Conservation (phyloP, 2,113 vertebrate genomes). For the Gracilinanus agilis region DNA sequence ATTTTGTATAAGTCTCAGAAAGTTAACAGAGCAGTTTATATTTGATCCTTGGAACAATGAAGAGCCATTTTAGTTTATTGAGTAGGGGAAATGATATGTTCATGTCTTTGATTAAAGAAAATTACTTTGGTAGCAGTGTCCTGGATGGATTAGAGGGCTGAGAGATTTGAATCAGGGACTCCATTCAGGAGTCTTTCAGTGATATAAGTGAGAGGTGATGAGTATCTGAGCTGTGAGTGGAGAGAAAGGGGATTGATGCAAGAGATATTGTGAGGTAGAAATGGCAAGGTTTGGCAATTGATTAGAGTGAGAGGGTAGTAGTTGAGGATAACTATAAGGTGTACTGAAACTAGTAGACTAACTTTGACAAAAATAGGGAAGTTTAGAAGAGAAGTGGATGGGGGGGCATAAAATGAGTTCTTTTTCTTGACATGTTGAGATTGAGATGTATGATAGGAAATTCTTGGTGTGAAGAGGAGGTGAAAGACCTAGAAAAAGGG, state of each 20-base stretch:
- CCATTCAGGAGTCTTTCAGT: not conserved
- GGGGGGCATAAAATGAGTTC: not conserved
- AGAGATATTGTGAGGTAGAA: not conserved
- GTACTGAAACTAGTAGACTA: not conserved
- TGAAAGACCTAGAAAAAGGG: not conserved
- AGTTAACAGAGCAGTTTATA: not conserved
- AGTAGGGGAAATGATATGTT: not conserved
- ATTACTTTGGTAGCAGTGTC: not conserved
- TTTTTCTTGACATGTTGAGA: not conserved
- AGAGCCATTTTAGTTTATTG: not conserved
- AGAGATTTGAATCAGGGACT: not conserved
- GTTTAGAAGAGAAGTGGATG: not conserved
- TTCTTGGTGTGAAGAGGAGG: not conserved
- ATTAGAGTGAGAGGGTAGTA: not conserved
- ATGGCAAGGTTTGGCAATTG: not conserved
- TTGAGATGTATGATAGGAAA: not conserved
- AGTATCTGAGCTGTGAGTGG: not conserved
- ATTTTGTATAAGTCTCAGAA: not conserved
- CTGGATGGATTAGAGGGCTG: not conserved
- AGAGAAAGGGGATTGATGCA: not conserved
- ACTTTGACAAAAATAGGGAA: not conserved
- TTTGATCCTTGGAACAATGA: not conserved
- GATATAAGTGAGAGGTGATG: not conserved
- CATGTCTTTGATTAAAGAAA: not conserved
- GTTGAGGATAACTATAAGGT: not conserved